phyloP scores from a whole-genome alignment of 2,797 vertebrate genomes.

The Ambastaia sidthimunki region DNA sequence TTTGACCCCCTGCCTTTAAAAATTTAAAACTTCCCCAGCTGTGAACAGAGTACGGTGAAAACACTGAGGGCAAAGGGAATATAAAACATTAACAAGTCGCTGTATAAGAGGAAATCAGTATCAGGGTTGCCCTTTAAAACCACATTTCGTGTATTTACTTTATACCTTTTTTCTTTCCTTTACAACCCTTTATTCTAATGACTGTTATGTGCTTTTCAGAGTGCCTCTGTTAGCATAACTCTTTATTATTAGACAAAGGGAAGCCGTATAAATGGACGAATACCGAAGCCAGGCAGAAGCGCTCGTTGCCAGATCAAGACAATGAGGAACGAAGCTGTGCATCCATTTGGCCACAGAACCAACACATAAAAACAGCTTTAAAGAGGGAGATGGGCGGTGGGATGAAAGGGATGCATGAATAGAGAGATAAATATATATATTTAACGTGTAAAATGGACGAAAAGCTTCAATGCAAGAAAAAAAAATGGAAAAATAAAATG shows the following conservation, averaged over 20 bases:
- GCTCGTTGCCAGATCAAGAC: constrained; percentile 37
- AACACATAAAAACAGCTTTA: constrained; percentile 15
- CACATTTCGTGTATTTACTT: constrained; percentile 21
- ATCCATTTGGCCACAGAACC: constrained; percentile 38
- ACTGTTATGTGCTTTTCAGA: constrained; percentile 28
- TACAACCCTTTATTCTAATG: constrained; percentile 24
- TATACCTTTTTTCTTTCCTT: constrained; percentile 22
- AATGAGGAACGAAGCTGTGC: constrained; percentile 24
- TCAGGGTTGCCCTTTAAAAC: constrained; percentile 14
- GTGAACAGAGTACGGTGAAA: neutral
- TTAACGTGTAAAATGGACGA: neutral
- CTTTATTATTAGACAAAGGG: constrained; percentile 43
- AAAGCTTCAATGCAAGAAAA: neutral
- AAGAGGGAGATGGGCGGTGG: neutral
- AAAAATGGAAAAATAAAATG: neutral
- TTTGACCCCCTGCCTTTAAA: neutral
- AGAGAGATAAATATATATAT: constrained; percentile 12
- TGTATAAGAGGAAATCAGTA: neutral
- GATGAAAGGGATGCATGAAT: constrained; percentile 19
- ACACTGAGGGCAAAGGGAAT: neutral
- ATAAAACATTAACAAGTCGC: constrained; percentile 3
- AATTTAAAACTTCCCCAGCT: neutral
- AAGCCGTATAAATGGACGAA: constrained; percentile 34
- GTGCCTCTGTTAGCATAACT: constrained; percentile 15
- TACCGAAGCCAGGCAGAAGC: constrained; percentile 24